A percentile compares a stretch with the other conserved stretches of the same genome.
These are phyloP conservation scores for Netta rufina DNA, from an alignment of 2,797 vertebrate genomes.

Conservation along the genomic window DNA sequence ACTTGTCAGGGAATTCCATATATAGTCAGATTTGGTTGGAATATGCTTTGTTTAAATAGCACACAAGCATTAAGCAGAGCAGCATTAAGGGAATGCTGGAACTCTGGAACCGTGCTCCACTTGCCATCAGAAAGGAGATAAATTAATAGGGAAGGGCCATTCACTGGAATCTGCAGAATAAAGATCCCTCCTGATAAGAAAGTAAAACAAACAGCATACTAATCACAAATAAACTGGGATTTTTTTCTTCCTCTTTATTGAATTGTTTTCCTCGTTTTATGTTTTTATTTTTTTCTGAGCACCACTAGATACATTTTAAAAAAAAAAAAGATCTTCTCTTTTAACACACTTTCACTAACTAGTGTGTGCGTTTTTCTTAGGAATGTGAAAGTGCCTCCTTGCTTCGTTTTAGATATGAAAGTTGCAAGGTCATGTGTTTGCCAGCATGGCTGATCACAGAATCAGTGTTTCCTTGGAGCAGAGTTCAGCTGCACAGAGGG, in stretches of 20 bases:
- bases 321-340: background rate
- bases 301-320: background rate
- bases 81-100: conserved; percentile 50
- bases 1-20: conserved; percentile 70
- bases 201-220: conserved; percentile 17
- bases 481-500: background rate
- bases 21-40: conserved; percentile 73
- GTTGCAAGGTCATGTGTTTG: background rate
- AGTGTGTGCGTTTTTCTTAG: background rate
- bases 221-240: background rate
- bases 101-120: conserved; percentile 52
- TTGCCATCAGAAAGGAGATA: conserved; percentile 52
- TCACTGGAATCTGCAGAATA: conserved; percentile 40
- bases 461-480: conserved; percentile 17
- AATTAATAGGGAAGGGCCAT: conserved; percentile 26
- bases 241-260: background rate
- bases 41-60: conserved; percentile 76
- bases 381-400: conserved; percentile 12
- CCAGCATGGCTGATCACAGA: background rate
- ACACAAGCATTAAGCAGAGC: conserved; percentile 42
- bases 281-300: background rate
- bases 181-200: background rate
- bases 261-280: conserved; percentile 8
- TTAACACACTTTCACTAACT: too few relatives aligned
- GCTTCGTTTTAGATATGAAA: background rate